Evolutionary conservation across 2,888 invertebrate species (phyloP).

Genomic region (Dolichomitus sp.): DNA sequence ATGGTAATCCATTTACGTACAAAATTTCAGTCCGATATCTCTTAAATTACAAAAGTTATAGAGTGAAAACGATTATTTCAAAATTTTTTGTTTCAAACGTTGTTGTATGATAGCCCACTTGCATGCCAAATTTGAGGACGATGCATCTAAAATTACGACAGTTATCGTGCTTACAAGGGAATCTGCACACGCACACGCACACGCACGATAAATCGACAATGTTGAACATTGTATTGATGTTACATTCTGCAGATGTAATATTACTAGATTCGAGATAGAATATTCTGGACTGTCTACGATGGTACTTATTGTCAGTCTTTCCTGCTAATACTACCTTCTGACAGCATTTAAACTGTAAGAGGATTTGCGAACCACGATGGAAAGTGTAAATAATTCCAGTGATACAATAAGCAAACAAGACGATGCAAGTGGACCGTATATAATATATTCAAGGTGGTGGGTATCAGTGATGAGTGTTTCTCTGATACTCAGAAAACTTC

Average conservation of each 20-base stretch:
- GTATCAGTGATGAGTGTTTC: neutral
- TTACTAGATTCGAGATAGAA: neutral
- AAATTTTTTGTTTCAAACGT: no score
- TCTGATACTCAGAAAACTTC: constrained; percentile 41
- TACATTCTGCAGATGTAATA: neutral
- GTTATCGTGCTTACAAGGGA: no score
- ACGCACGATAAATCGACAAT: no score
- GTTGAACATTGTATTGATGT: no score
- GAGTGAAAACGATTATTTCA: no score
- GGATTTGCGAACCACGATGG: constrained; percentile 2
- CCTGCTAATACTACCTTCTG: constrained; percentile 20
- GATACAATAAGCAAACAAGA: constrained; percentile 41
- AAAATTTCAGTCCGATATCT: no score
- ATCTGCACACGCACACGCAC: no score
- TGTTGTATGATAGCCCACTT: no score
- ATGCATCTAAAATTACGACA: no score
- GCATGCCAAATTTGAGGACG: no score
- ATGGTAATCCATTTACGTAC: no score
- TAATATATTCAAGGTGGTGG: constrained; percentile 1
- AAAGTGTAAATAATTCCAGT: constrained; percentile 45
- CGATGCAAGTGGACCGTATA: constrained; percentile 19
- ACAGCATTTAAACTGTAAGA: constrained; percentile 17
- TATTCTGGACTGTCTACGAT: neutral
- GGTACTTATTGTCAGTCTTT: constrained; percentile 22
- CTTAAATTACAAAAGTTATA: no score